Conservation (phyloP, 2,888 invertebrate genomes). For the Sepioteuthis lessoniana region DNA sequence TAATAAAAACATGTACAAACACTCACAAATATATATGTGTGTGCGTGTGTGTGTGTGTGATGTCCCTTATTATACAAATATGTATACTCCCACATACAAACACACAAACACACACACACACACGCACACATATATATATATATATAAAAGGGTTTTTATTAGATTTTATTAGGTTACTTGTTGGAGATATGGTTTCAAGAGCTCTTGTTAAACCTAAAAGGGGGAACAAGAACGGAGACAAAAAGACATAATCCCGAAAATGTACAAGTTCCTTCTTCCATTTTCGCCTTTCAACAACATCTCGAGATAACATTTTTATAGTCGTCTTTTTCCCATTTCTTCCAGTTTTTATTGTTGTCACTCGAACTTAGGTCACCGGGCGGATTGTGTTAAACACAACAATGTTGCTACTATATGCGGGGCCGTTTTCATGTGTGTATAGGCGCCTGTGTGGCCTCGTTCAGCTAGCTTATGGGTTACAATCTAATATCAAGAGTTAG, state of each 20-base stretch:
- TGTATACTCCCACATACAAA: too few relatives aligned
- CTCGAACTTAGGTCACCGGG: neutral
- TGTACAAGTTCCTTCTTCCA: neutral
- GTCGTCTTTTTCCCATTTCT: neutral
- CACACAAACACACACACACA: too few relatives aligned
- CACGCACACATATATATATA: neutral
- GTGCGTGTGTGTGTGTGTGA: too few relatives aligned
- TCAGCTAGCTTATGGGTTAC: neutral
- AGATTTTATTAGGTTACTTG: neutral
- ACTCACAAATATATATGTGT: too few relatives aligned
- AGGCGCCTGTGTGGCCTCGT: neutral
- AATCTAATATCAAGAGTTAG: too few relatives aligned
- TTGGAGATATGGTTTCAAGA: neutral
- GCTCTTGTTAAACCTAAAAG: neutral
- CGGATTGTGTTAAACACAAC: neutral
- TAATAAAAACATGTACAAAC: too few relatives aligned
- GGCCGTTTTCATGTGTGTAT: neutral
- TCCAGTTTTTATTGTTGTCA: neutral
- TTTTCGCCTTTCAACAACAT: neutral
- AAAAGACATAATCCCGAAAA: neutral
- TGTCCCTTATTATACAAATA: too few relatives aligned
- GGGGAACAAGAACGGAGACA: neutral
- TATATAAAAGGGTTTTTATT: neutral
- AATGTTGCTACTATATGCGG: neutral
- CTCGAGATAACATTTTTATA: slow-evolving; percentile 33